These are phyloP conservation scores for Bhutanitis thaidina DNA, from an alignment of 2,888 invertebrate genomes.

Conservation along the genomic window DNA sequence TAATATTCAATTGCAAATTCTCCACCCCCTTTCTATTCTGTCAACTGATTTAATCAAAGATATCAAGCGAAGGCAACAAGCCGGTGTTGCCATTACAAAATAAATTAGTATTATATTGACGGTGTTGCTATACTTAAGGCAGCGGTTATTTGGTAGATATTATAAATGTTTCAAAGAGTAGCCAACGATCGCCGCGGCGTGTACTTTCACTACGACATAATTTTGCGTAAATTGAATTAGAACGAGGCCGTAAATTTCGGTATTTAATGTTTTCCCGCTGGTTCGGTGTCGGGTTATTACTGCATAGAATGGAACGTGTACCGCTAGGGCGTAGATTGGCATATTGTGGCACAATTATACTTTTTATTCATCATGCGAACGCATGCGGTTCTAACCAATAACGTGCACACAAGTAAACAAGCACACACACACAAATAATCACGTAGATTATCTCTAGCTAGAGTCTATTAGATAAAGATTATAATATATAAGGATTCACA, in stretches of 20 bases:
- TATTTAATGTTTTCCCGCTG: conserved; percentile 8
- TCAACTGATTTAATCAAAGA: conserved; percentile 14
- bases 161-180: not conserved
- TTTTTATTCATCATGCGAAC: too few relatives aligned
- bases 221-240: conserved; percentile 10
- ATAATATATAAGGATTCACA: too few relatives aligned
- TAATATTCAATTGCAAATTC: conserved; percentile 9
- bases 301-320: not conserved
- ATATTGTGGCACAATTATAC: not conserved
- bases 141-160: not conserved
- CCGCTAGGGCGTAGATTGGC: not conserved
- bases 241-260: conserved; percentile 8
- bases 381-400: too few relatives aligned
- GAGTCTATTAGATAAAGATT: too few relatives aligned
- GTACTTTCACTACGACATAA: conserved; percentile 3
- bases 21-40: conserved; percentile 10
- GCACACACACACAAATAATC: too few relatives aligned
- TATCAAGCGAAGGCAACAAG: conserved; percentile 1
- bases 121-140: conserved; percentile 5
- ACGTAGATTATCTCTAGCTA: too few relatives aligned
- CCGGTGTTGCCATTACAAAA: conserved; percentile 9
- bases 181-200: not conserved
- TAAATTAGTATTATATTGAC: not conserved
- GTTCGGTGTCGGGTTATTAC: not conserved
- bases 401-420: too few relatives aligned